Percentiles rank a stretch among this genome's conserved stretches.
Evolutionary conservation across 2,888 invertebrate species (phyloP).

Genomic region (Diogma glabrata): DNA sequence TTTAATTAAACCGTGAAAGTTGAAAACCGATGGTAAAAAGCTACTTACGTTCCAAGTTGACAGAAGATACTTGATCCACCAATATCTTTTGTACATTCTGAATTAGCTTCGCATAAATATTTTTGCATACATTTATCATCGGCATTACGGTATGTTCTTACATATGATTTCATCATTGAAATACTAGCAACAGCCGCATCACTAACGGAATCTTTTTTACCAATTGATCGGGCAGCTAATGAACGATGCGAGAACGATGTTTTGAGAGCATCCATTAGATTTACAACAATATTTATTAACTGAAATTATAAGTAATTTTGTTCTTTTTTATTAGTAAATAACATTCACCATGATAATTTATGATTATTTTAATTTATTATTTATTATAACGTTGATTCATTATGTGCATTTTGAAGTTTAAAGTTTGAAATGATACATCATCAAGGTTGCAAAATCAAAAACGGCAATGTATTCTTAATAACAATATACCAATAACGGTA

Average conservation of each 20-base stretch:
- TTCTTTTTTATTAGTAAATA: no score
- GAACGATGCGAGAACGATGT: conserved; percentile 89
- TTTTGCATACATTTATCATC: conserved; percentile 78
- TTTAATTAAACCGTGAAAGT: neutral
- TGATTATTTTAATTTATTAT: no score
- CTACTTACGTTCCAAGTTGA: conserved; percentile 82
- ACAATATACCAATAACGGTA: no score
- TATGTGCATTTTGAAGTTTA: no score
- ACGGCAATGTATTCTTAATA: no score
- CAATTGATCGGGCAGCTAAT: conserved; percentile 69
- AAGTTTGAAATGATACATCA: no score
- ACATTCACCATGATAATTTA: no score
- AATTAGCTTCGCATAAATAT: conserved; percentile 82
- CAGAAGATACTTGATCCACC: conserved; percentile 79
- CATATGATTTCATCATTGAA: conserved; percentile 80
- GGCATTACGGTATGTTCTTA: conserved; percentile 61
- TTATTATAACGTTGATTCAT: no score
- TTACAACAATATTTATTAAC: conserved; percentile 88
- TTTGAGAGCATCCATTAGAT: conserved; percentile 81
- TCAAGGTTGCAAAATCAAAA: no score
- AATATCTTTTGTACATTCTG: conserved; percentile 71
- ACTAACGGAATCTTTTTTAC: conserved; percentile 78
- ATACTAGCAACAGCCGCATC: conserved; percentile 83
- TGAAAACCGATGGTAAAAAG: conserved; percentile 7
- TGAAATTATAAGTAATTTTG: conserved; percentile 41